Base-by-base conservation (phyloP, 2,797 vertebrate species). In the Triplophysa yarkandensis region DNA sequence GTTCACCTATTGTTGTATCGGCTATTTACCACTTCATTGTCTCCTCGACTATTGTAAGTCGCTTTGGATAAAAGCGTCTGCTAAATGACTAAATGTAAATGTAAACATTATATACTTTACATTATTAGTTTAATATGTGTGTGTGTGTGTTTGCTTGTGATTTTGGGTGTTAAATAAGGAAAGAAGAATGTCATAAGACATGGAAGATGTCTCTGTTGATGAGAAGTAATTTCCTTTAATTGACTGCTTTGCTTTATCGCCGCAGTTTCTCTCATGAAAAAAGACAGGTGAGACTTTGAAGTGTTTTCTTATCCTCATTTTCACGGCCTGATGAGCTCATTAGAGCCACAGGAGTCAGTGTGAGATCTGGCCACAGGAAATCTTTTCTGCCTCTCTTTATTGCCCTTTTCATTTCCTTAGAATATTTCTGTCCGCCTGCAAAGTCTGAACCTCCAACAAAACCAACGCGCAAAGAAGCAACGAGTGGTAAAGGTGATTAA, bases 201-300 rank as follows among this genome's bases (percentile, higher is more conserved):
- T 52, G 64, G 63, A 55, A 50, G 73, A 50, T 77, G 74, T 68
- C 76, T 77, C 74, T 76, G 78, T 70, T 85, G 87, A 86, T 71
- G 54, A 81, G 78, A 83, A 78, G 72, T 87, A 85, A 89, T 87
- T 86, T 72, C 62, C 65, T 78, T 77, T 72, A 82, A 77, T 72
- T 77, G 86, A 86, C 82, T 88, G 80, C 73, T 86, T 86, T 86
- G 82, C 83, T 81, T 84, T 85, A 87, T 81, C 80, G 83, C 78
- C 61, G 23, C 85, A 83, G 80, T 81, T 79, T 85, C 81, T 62
- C 81, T 75, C 80, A 84, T 77, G 88, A 91, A 91, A 87, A 91
- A 90, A 89, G 86, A 79, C 75, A 77, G 85, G 87, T 89, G 79
- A 79, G 79, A 61, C 66, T 90, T 88, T 91, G 87, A 90, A 86